Conservation (phyloP, 2,113 vertebrate genomes). For the Cyprinus carpio region DNA sequence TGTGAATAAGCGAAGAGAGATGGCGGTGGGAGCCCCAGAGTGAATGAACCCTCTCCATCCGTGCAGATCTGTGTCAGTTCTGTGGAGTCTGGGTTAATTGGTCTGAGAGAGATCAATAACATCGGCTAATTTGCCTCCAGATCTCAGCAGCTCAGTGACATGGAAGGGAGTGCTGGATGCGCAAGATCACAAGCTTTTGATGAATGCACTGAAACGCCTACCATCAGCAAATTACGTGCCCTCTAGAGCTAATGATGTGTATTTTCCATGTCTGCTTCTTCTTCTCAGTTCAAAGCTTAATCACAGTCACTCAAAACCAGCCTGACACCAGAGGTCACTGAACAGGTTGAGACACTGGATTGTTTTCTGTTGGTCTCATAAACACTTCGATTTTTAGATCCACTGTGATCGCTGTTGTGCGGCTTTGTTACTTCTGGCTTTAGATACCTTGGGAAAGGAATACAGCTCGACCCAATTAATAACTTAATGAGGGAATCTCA, state of each 20-base stretch:
- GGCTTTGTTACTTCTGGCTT: neutral
- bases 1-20: constrained; percentile 22
- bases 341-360: neutral
- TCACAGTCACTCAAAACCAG: constrained; percentile 1
- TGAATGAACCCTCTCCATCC: constrained; percentile 42
- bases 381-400: neutral
- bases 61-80: constrained; percentile 10
- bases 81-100: constrained; percentile 40
- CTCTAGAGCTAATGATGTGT: constrained; percentile 7
- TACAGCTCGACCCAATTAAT: neutral
- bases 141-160: constrained; percentile 16
- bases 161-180: neutral
- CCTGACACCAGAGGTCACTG: neutral
- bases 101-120: constrained; percentile 43
- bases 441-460: neutral
- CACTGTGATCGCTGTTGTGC: neutral
- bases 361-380: neutral
- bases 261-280: neutral
- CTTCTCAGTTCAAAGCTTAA: constrained; percentile 8
- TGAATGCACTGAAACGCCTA: too few species aligned
- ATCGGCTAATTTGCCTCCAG: constrained; percentile 35
- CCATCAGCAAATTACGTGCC: neutral
- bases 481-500: constrained; percentile 9
- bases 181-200: constrained; percentile 8
- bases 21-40: constrained; percentile 8